These are phyloP conservation scores for Mellivora capensis DNA, from an alignment of 2,113 vertebrate species.

Conservation along the genomic window DNA sequence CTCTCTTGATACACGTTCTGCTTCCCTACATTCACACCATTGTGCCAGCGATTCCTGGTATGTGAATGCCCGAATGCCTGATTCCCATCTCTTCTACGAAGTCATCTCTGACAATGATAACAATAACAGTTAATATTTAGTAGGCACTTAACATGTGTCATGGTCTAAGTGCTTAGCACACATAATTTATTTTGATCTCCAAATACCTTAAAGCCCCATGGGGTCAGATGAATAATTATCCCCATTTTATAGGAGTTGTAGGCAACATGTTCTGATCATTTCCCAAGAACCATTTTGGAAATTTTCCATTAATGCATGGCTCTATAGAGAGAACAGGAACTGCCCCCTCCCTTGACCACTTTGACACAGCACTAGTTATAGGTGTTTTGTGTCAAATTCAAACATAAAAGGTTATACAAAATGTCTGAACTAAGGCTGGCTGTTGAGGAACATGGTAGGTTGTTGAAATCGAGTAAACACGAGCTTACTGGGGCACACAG, in stretches of 20 bases:
- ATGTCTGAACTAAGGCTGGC: constrained; percentile 3
- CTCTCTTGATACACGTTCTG: background rate
- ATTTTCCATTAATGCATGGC: background rate
- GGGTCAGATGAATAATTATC: background rate
- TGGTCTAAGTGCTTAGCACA: background rate
- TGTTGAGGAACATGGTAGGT: background rate
- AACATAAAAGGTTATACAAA: constrained; percentile 26
- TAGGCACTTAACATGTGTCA: background rate
- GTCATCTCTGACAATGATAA: background rate
- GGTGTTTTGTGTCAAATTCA: background rate
- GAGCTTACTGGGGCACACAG: background rate
- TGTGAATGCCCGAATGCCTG: background rate
- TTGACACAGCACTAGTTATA: background rate
- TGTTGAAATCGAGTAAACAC: constrained; percentile 54
- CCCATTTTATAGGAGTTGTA: background rate
- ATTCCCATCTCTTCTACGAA: background rate
- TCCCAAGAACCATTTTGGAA: background rate
- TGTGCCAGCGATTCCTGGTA: background rate
- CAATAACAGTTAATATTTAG: background rate
- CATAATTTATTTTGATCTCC: background rate
- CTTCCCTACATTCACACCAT: background rate
- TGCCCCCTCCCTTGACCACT: background rate
- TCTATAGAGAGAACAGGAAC: background rate
- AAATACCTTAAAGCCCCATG: background rate
- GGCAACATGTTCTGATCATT: background rate